phyloP scores from a whole-genome alignment of 2,888 invertebrate species.

The Palloptera scutellata region DNA sequence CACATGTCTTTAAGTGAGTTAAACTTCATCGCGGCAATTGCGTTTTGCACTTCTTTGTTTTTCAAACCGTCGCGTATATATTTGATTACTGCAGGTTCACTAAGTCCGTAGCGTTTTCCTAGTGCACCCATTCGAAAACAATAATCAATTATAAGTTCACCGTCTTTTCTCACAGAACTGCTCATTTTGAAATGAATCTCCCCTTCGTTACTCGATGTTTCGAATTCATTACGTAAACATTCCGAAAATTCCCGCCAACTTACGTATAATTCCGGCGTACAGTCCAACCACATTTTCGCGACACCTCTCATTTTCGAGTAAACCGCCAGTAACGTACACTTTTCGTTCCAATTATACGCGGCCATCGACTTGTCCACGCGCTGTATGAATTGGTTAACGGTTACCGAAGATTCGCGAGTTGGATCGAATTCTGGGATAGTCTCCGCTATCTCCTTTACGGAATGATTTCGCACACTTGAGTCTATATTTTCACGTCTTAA shows the following conservation, averaged over 20 bases:
- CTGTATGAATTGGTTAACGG: slow-evolving; percentile 22
- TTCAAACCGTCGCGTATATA: slow-evolving; percentile 19
- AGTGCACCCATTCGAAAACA: slow-evolving; percentile 20
- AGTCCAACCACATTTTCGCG: slow-evolving; percentile 23
- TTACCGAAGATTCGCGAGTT: slow-evolving; percentile 17
- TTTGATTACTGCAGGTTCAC: slow-evolving; percentile 18
- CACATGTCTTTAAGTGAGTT: slow-evolving; percentile 14
- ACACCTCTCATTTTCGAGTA: slow-evolving; percentile 13
- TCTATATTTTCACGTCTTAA: too few species aligned
- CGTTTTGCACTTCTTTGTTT: slow-evolving; percentile 12
- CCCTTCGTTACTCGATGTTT: slow-evolving; percentile 12
- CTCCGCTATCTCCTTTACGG: slow-evolving; percentile 18
- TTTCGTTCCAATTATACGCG: slow-evolving; percentile 26
- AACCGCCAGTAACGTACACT: slow-evolving; percentile 23
- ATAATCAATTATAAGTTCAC: slow-evolving; percentile 24
- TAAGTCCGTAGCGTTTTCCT: slow-evolving; percentile 11
- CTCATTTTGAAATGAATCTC: slow-evolving; percentile 14
- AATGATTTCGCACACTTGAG: too few species aligned
- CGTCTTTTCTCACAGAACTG: slow-evolving; percentile 5
- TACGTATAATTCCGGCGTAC: slow-evolving; percentile 2
- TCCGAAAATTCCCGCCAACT: slow-evolving; percentile 15
- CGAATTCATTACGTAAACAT: slow-evolving; percentile 20
- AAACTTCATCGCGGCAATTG: slow-evolving; percentile 11
- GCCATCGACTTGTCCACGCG: slow-evolving; percentile 18
- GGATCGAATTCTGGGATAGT: slow-evolving; percentile 14